Conservation (phyloP, 2,888 invertebrate genomes). For the Agriopis marginaria region DNA sequence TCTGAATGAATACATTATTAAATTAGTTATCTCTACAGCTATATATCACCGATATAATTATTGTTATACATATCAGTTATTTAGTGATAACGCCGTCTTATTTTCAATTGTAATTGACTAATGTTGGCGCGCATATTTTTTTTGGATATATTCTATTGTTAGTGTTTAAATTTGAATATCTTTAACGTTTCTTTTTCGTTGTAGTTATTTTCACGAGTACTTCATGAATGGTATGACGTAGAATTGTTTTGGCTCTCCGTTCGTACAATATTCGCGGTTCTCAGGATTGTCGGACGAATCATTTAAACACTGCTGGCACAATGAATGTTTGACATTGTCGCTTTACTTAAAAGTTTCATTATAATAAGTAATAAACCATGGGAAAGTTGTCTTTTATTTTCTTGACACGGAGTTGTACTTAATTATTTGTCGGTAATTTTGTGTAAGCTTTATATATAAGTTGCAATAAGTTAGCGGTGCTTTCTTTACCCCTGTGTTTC, state of each 20-base stretch:
- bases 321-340: conserved; percentile 41
- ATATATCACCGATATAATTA: not conserved
- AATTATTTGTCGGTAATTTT: conserved; percentile 1
- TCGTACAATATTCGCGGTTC: conserved; percentile 42
- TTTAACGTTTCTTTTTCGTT: not conserved
- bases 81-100: too few species aligned
- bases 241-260: conserved; percentile 35
- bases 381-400: conserved; percentile 37
- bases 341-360: conserved; percentile 35
- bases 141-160: not conserved
- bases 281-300: conserved; percentile 47
- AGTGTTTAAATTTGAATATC: not conserved
- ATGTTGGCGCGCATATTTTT: not conserved
- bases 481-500: conserved; percentile 13
- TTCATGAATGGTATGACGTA: conserved; percentile 1
- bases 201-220: conserved; percentile 3
- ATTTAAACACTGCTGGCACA: conserved; percentile 42
- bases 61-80: not conserved
- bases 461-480: conserved; percentile 14
- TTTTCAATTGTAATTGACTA: too few species aligned
- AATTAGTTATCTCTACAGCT: too few species aligned
- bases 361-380: conserved; percentile 34
- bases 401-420: not conserved
- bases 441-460: not conserved
- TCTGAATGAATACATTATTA: too few species aligned